Conservation (phyloP, 1,140 invertebrate genomes). For the Homalodisca vitripennis region DNA sequence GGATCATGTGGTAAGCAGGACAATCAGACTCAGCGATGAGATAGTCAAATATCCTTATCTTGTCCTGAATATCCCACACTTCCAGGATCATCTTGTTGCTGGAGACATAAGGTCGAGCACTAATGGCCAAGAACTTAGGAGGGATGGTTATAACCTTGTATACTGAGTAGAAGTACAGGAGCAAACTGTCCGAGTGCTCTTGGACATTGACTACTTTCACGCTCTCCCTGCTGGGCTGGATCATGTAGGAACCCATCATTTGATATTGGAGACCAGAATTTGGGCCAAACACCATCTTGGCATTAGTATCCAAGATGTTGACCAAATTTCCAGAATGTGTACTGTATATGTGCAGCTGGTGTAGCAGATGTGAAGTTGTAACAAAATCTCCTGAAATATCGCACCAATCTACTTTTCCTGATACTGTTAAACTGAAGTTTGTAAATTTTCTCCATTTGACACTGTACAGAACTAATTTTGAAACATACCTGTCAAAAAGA, state of each 20-base stretch:
- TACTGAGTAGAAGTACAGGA: slow-evolving; percentile 8
- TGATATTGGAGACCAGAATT: slow-evolving; percentile 15
- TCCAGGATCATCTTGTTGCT: slow-evolving; percentile 11
- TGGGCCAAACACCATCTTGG: slow-evolving; percentile 1
- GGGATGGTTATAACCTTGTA: slow-evolving; percentile 14
- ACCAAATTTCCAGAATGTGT: slow-evolving; percentile 5
- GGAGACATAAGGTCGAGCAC: slow-evolving; percentile 11
- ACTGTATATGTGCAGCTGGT: slow-evolving; percentile 11
- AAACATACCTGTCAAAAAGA: background rate
- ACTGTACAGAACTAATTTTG: slow-evolving; percentile 8
- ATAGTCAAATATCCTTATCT: slow-evolving; percentile 12
- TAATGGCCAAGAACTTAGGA: background rate
- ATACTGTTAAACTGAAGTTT: slow-evolving; percentile 1
- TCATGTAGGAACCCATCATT: slow-evolving; percentile 3
- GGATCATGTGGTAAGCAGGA: slow-evolving; percentile 9
- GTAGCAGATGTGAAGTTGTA: slow-evolving; percentile 6
- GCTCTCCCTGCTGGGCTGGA: slow-evolving; percentile 15
- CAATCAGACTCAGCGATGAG: slow-evolving; percentile 2
- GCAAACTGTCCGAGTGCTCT: background rate
- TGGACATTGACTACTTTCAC: slow-evolving; percentile 1
- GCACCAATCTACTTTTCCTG: slow-evolving; percentile 18
- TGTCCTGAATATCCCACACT: slow-evolving; percentile 5
- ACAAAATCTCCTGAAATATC: slow-evolving; percentile 6
- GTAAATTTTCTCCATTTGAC: background rate
- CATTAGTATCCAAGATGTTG: slow-evolving; percentile 6